These are phyloP conservation scores for Coenobita brevimanus DNA, from an alignment of 1,140 invertebrate species.

Conservation along the genomic window DNA sequence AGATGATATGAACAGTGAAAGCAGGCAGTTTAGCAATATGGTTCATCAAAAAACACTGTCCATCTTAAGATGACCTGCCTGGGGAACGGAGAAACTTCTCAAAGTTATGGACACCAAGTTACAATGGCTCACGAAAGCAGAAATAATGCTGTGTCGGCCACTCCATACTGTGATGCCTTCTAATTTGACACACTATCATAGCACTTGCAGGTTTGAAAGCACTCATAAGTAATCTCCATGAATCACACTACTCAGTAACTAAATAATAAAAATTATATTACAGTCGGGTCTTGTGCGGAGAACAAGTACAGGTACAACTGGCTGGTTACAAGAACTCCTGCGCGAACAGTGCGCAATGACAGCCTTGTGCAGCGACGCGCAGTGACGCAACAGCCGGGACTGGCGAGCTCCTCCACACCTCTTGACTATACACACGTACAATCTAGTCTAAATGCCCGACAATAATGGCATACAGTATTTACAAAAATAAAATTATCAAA, in stretches of 20 bases:
- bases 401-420: slow-evolving; percentile 29
- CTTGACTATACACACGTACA: slow-evolving; percentile 56
- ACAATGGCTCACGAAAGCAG: slow-evolving; percentile 29
- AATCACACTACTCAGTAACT: slow-evolving; percentile 52
- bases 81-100: slow-evolving; percentile 5
- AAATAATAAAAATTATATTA: slow-evolving; percentile 52
- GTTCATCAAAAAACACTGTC: no score
- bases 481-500: slow-evolving; percentile 65
- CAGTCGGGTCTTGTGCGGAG: slow-evolving; percentile 61
- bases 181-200: slow-evolving; percentile 63
- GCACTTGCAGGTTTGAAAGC: slow-evolving; percentile 66
- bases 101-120: slow-evolving; percentile 32
- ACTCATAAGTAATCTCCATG: slow-evolving; percentile 61
- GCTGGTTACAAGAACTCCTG: slow-evolving; percentile 51
- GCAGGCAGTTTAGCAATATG: no score
- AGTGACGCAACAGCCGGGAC: neutral
- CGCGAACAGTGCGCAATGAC: neutral
- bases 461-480: slow-evolving; percentile 64
- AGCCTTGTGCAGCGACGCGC: no score
- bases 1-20: neutral
- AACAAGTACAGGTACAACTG: slow-evolving; percentile 64
- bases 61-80: no score
- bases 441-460: slow-evolving; percentile 66
- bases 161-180: slow-evolving; percentile 35
- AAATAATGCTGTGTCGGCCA: slow-evolving; percentile 47